These are phyloP conservation scores for Luehdorfia chinensis DNA, from an alignment of 1,140 invertebrate species.

Conservation along the genomic window DNA sequence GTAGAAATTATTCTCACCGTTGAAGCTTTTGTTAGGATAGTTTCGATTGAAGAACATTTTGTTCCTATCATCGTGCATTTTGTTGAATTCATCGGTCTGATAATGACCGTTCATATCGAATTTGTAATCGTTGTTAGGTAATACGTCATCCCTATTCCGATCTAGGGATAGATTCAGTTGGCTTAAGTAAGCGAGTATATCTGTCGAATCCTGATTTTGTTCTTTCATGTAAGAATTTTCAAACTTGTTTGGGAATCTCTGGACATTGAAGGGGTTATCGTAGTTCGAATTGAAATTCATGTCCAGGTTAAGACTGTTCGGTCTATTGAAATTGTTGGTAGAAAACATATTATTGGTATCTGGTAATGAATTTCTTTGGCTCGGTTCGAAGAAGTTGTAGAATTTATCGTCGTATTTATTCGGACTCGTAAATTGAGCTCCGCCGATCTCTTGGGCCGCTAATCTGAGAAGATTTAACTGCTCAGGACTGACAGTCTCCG, in stretches of 20 bases:
- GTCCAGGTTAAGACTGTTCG: constrained; percentile 61
- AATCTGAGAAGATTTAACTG: constrained; percentile 67
- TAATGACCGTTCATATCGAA: constrained; percentile 52
- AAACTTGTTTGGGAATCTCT: constrained; percentile 54
- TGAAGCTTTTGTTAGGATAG: constrained; percentile 46
- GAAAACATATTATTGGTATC: constrained; percentile 51
- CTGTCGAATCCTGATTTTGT: constrained; percentile 41
- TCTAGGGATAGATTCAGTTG: constrained; percentile 52
- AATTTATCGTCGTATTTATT: constrained; percentile 57
- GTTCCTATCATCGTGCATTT: constrained; percentile 51
- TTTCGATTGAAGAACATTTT: constrained; percentile 53
- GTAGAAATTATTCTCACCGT: constrained; percentile 47
- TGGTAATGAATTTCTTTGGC: constrained; percentile 66
- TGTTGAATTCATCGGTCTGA: constrained; percentile 53
- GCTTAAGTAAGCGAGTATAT: constrained; percentile 54
- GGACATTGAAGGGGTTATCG: constrained; percentile 43
- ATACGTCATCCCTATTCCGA: constrained; percentile 41
- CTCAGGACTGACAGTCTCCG: constrained; percentile 54
- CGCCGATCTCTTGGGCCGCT: constrained; percentile 69
- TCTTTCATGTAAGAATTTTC: constrained; percentile 48
- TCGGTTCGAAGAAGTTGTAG: constrained; percentile 68
- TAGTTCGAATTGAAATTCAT: constrained; percentile 51
- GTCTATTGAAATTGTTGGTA: constrained; percentile 53
- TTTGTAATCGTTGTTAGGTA: constrained; percentile 50
- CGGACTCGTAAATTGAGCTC: constrained; percentile 61